Base-by-base conservation (phyloP, 1,140 invertebrate species). In the Cydia strobilella region DNA sequence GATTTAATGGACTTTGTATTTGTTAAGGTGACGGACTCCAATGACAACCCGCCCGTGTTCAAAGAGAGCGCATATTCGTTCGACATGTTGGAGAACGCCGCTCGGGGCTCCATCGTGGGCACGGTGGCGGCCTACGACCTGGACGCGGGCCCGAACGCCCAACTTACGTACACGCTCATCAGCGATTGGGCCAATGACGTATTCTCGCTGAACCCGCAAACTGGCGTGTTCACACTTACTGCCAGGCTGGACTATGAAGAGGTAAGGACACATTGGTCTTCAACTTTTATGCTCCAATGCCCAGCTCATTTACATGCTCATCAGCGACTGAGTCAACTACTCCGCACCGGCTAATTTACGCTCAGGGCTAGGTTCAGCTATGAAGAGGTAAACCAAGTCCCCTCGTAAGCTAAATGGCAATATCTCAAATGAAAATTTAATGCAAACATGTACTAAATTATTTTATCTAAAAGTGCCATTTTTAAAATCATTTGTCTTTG, bases 181-280 rank as follows among this genome's bases (percentile, higher is more conserved):
- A 96, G 96, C 69, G 98, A 99, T 82, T 99, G 98, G 96, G 97
- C 97, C 59, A 98, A 98, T 86, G 97, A 98, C 85, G 97, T 98
- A 0, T 99, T 99, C 91, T 96, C 97, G 1, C 93, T 99, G 72
- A 98, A 99, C 93, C 96, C 97, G 1, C 96, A 96, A 84, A 97
- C 96, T 12, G 97, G 98, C 45, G 95, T 97, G 13, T 97, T 99
- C 86, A 98, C 97, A 4, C 93, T 98, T 10, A 98, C 97, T 1
- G 96, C 97, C 0, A 94, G 96, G 79, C 94, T 99, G 66, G 98
- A 99, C 92, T 98, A 99, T 90, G 98, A 99, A 94, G 96, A 97
- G 95, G 97, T 98, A 91, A 94, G 93, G 76, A 18, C 31, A 66
- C 18, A 0, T 20, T 23, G 54, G 18, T 20, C 51, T 59, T n/a